These are phyloP conservation scores for Cotesia chilonis DNA, from an alignment of 1,140 invertebrate species.

Conservation along the genomic window DNA sequence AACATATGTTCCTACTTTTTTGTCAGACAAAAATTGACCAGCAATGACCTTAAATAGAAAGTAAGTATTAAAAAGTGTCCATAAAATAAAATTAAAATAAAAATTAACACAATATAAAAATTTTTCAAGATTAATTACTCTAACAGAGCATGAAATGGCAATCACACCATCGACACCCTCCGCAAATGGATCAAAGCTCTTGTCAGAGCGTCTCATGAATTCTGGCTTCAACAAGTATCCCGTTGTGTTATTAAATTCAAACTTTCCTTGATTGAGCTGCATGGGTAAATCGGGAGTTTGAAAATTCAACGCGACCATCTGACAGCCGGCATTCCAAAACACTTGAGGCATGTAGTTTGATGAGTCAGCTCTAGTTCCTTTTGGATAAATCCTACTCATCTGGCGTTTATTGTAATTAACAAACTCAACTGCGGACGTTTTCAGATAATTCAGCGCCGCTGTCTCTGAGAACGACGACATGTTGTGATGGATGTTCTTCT, in stretches of 20 bases:
- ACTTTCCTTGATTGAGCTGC: slow-evolving; percentile 85
- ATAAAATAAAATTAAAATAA: neutral
- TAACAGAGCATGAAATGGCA: slow-evolving; percentile 77
- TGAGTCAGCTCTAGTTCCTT: slow-evolving; percentile 79
- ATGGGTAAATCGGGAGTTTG: slow-evolving; percentile 82
- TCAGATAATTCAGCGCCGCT: slow-evolving; percentile 78
- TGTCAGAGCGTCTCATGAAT: slow-evolving; percentile 79
- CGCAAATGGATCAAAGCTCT: slow-evolving; percentile 80
- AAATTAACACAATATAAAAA: neutral
- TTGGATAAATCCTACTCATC: slow-evolving; percentile 78
- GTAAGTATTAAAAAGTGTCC: slow-evolving; percentile 4
- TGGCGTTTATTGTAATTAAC: slow-evolving; percentile 83
- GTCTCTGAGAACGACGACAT: slow-evolving; percentile 89
- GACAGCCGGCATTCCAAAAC: slow-evolving; percentile 82
- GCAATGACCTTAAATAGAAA: slow-evolving; percentile 54
- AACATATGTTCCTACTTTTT: slow-evolving; percentile 74
- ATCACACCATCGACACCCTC: slow-evolving; percentile 84
- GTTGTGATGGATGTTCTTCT: slow-evolving; percentile 80
- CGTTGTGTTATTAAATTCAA: slow-evolving; percentile 75
- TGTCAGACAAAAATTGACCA: slow-evolving; percentile 61
- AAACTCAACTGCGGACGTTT: slow-evolving; percentile 78
- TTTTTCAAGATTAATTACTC: slow-evolving; percentile 57
- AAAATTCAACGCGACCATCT: slow-evolving; percentile 83
- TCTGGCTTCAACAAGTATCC: slow-evolving; percentile 82
- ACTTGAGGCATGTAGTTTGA: slow-evolving; percentile 81